Evolutionary conservation across 2,888 invertebrate genomes (phyloP), one percentile per base, ranked within the genome.

Genomic region (Drosophila cognata): DNA sequence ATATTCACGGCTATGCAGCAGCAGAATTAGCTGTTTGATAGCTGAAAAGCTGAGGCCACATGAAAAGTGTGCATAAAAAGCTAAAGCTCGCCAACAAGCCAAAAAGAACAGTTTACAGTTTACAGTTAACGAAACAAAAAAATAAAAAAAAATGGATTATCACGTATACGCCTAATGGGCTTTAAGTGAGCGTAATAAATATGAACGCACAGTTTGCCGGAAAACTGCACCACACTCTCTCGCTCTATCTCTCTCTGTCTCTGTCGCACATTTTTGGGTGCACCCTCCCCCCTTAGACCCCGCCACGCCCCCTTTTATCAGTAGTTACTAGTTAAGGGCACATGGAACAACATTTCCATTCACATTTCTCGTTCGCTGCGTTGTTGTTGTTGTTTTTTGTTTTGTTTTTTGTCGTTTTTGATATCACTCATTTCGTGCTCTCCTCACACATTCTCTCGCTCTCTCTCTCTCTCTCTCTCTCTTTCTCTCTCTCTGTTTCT

Each of bases 91-190:
- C 6, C 2, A 10, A 18, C 11, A n/a, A 43, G 46, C 25, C 46
- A 16, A 46, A 46, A 25, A 25, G 16, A 16, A 25, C 46, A 46
- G 25, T 46, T 46, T 28, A 25, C 25, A 25, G 8, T 25, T 46
- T 16, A 3, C 29, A 21, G 21, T 21, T 21, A 1, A 8, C 13
- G 21, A 35, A 35, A 35, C 36, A 13, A 18, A 5, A 16, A 8
- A 25, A 16, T 4, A 21, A n/a, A n/a, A 25, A 29, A n/a, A 29
- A 62, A 67, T 31, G 65, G 56, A 62, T 77, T 68, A 85, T 84
- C 89, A 86, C 89, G 85, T 86, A 89, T 82, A 75, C 88, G 82
- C 71, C 86, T 77, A 89, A 86, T 88, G 79, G 85, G 64, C 77
- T 71, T 74, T 75, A 65, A 75, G 79, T 79, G 28, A 46, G 51